phyloP scores from a whole-genome alignment of 2,797 vertebrate species.

The Lagorchestes hirsutus region DNA sequence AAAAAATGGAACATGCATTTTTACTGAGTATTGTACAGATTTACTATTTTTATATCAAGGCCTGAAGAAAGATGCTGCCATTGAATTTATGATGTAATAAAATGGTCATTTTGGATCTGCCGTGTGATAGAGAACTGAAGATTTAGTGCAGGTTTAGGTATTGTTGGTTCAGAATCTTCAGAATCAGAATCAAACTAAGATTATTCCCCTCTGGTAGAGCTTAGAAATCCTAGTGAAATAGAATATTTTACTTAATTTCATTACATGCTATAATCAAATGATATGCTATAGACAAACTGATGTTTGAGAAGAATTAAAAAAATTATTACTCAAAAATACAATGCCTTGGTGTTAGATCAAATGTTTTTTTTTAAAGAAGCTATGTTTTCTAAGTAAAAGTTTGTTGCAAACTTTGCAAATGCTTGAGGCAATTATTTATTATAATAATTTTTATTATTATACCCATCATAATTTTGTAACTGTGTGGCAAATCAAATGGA shows the following conservation, averaged over 20 bases:
- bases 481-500: not conserved
- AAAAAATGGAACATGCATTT: not conserved
- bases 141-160: constrained; percentile 19
- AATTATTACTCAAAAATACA: not conserved
- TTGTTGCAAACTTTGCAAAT: not conserved
- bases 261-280: not conserved
- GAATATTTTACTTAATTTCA: not conserved
- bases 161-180: not conserved
- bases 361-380: not conserved
- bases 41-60: constrained; percentile 18
- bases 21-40: not conserved
- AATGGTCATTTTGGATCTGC: constrained; percentile 42
- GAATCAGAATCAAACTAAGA: not conserved
- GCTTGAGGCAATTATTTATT: not conserved
- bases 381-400: not conserved
- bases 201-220: not conserved
- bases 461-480: not conserved
- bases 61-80: constrained; percentile 5
- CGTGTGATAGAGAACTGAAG: constrained; percentile 32
- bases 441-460: not conserved
- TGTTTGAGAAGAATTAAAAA: not conserved
- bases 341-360: not conserved
- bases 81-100: constrained; percentile 48
- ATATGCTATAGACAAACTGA: not conserved
- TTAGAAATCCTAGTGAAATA: not conserved